Conservation (phyloP, 2,113 vertebrate genomes). For the Oreochromis aureus region DNA sequence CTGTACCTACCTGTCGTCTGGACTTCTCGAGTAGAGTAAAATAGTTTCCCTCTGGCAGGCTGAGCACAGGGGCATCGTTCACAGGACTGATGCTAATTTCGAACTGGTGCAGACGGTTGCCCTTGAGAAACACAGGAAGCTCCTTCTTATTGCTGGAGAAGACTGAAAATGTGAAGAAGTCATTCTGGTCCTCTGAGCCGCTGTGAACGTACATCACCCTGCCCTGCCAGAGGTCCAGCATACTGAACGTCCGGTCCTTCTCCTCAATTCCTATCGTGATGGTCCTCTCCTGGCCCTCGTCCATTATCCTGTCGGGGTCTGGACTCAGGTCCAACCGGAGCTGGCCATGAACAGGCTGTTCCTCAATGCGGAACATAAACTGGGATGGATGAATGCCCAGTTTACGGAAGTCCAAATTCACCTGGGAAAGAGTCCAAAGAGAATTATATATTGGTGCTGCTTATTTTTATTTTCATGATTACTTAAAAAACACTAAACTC, state of each 20-base stretch:
- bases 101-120: constrained; percentile 67
- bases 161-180: constrained; percentile 82
- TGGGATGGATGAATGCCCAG: constrained; percentile 76
- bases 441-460: neutral
- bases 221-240: constrained; percentile 78
- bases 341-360: constrained; percentile 73
- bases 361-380: constrained; percentile 76
- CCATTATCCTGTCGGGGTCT: neutral
- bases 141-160: constrained; percentile 69
- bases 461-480: neutral
- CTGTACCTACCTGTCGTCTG: constrained; percentile 62
- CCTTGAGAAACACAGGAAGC: constrained; percentile 63
- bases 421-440: constrained; percentile 6
- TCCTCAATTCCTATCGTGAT: neutral
- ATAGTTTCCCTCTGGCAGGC: constrained; percentile 76
- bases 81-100: constrained; percentile 75
- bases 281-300: neutral
- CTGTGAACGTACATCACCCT: constrained; percentile 81
- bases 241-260: constrained; percentile 70
- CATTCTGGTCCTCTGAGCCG: constrained; percentile 76
- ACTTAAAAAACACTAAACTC: neutral
- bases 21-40: constrained; percentile 77
- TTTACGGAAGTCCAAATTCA: constrained; percentile 75
- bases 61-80: constrained; percentile 81
- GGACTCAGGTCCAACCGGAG: constrained; percentile 69